phyloP scores from a whole-genome alignment of 2,113 vertebrate species.

The Rhipidura dahli region DNA sequence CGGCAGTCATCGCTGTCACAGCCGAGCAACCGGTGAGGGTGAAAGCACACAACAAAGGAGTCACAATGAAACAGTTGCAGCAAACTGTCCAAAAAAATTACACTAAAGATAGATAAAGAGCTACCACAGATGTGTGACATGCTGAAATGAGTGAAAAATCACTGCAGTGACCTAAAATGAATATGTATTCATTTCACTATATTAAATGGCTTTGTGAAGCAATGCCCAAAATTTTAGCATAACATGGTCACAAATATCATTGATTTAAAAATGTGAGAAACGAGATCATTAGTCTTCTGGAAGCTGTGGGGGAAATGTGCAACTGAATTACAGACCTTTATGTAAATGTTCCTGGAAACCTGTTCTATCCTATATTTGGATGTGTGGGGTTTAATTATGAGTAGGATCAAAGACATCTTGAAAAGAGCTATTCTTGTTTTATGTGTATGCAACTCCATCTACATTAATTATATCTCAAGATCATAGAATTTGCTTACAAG shows the following conservation, averaged over 20 bases:
- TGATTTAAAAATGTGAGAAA: conserved; percentile 8
- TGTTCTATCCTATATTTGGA: neutral
- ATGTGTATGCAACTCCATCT: conserved; percentile 20
- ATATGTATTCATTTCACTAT: neutral
- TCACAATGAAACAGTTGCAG: neutral
- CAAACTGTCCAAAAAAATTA: neutral
- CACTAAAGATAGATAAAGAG: conserved; percentile 24
- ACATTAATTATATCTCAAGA: conserved; percentile 57
- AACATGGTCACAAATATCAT: neutral
- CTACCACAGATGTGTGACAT: neutral
- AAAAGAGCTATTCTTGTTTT: conserved; percentile 43
- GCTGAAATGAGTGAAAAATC: neutral
- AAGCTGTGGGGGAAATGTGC: neutral
- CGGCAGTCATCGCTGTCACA: neutral
- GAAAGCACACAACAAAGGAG: neutral
- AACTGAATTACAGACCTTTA: neutral
- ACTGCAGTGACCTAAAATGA: neutral
- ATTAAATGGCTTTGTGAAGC: neutral
- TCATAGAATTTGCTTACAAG: conserved; percentile 37
- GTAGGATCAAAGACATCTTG: conserved; percentile 55
- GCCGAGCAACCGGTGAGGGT: neutral
- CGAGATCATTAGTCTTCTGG: neutral
- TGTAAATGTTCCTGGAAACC: neutral
- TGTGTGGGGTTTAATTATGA: conserved; percentile 28
- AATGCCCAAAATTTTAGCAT: neutral